Evolutionary conservation across 2,797 vertebrate species (phyloP), one percentile per base, ranked within the genome.

Genomic region (Harpagifer antarcticus): DNA sequence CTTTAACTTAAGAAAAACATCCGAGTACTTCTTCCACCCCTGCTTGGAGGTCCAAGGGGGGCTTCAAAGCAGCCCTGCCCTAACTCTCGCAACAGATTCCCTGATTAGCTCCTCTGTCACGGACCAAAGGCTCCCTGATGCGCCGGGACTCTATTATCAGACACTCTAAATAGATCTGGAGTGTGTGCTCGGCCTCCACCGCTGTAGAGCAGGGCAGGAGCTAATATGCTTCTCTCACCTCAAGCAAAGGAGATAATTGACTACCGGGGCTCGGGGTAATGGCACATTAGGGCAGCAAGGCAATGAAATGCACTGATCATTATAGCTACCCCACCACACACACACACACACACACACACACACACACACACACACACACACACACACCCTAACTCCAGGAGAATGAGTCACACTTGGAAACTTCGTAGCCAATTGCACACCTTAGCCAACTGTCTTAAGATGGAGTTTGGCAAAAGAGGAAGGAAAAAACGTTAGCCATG

Each of bases 201-300:
- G 70, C 85, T 91, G 87, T 58, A 74, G 83, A 89, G 71, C 81
- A 83, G 89, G 81, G 88, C 89, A 89, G 82, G 86, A 91, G 86
- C 89, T 91, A 93, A 93, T 93, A 88, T 86, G 90, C 85, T 85
- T 89, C 88, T 88, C 92, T 91, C 90, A 93, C 91, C 91, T 93
- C 89, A 86, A 93, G 93, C 90, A 70, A 77, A 76, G 76, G 82
- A 89, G 87, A 91, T 93, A 92, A 93, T 93, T 92, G 91, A 91
- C 89, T 86, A 80, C 86, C 49, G 65, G 33, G 89, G 81, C 87
- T 83, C 7, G 37, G 82, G 84, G 85, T 92, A 93, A 92, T 91
- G 91, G 85, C 40, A 73, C 89, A 91, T 92, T 90, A 90, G 86
- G 33, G 84, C 86, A 89, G 88, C 81, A 84, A 85, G 83, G 84